Conservation (phyloP, 2,113 vertebrate species). For the Nannospalax galili region DNA sequence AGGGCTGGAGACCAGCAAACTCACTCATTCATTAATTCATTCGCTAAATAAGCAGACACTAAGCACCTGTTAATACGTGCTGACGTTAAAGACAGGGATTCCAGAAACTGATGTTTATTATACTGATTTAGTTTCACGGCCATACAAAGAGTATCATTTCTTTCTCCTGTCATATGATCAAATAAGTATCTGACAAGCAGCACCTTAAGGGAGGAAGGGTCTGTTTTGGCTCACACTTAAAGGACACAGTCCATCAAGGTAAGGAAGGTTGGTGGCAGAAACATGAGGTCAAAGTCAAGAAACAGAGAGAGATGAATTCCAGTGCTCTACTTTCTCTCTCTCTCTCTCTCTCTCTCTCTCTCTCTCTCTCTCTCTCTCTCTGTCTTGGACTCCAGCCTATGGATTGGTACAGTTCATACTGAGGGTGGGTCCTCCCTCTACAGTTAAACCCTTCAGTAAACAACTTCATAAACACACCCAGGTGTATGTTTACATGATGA, state of each 20-base stretch:
- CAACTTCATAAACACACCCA: background rate
- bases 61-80: background rate
- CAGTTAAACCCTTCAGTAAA: background rate
- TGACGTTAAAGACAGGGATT: background rate
- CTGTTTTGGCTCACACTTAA: background rate
- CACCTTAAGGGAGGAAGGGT: background rate
- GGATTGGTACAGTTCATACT: background rate
- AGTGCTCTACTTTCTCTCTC: too few species aligned
- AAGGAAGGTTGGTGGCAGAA: background rate
- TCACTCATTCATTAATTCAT: constrained; percentile 11
- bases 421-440: background rate
- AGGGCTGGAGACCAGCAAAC: background rate
- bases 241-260: background rate
- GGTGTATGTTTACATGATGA: background rate
- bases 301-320: background rate
- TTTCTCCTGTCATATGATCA: background rate
- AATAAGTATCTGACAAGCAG: background rate
- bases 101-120: background rate
- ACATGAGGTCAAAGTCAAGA: background rate
- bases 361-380: background rate
- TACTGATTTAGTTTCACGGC: background rate
- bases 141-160: background rate
- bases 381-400: background rate
- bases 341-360: too few species aligned
- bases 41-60: background rate